Conservation (phyloP, 2,113 vertebrate species). For the Atrichornis clamosus region DNA sequence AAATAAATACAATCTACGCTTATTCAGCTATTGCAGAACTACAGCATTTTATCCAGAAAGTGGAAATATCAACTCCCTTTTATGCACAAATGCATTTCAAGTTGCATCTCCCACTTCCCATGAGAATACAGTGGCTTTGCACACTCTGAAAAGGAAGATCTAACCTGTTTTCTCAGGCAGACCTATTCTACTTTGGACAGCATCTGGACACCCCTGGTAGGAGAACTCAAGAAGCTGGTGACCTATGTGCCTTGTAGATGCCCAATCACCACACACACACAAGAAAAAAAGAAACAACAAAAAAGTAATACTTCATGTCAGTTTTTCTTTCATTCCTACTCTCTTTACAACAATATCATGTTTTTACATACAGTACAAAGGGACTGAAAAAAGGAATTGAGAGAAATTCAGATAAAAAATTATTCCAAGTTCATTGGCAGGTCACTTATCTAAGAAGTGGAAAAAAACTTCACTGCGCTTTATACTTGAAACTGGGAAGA, state of each 20-base stretch:
- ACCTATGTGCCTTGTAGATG: accelerated
- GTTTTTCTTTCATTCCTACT: not conserved
- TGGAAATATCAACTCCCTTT: not conserved
- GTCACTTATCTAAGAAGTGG: not conserved
- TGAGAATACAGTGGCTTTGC: not conserved
- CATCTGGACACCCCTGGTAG: accelerated
- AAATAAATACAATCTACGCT: not conserved
- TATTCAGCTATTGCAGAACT: not conserved
- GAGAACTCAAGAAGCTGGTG: not conserved
- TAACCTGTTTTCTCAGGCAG: not conserved
- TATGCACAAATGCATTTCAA: not conserved
- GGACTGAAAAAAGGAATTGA: not conserved
- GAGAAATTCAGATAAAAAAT: not conserved
- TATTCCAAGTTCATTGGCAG: not conserved
- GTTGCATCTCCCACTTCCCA: not conserved
- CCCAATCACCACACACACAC: not conserved
- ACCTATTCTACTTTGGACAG: not conserved
- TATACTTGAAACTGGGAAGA: not conserved
- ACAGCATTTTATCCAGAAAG: not conserved
- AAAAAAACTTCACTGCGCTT: not conserved
- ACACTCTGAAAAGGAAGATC: not conserved
- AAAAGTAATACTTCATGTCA: not conserved
- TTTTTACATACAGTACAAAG: not conserved
- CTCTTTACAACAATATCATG: not conserved
- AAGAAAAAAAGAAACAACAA: not conserved